Evolutionary conservation across 2,797 vertebrate species (phyloP), one percentile per base, ranked within the genome.

Genomic region (Enteromius trimaculatus): DNA sequence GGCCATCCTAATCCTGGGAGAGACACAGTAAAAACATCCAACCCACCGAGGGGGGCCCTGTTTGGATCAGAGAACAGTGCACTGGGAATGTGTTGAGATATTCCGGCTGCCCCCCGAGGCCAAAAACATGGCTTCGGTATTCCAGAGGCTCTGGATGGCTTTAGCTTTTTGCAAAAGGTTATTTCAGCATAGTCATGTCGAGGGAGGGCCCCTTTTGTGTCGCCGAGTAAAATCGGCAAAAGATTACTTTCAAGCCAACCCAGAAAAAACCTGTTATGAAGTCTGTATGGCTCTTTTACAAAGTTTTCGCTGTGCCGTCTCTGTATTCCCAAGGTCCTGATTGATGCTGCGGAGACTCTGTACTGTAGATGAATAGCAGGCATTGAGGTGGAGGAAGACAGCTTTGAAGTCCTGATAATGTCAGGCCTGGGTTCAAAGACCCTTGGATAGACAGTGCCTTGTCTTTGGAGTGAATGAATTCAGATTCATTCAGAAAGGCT

Each of bases 321-420:
- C 84, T 76, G 89, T 80, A 42, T 85, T 86, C 89, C 88, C 76
- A 78, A 86, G 88, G 78, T 60, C 85, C 89, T 84, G 88, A 91
- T 78, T 87, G 89, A 89, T 89, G 85, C 77, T 47, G 23, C 64
- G 26, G 60, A 39, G 90, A 91, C 89, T 86, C 89, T 85, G 87
- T 88, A 89, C 60, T 82, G 84, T 87, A 90, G 85, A 89, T 88
- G 91, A 92, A 92, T 91, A 89, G 88, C 83, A 70, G 87, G 89
- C 84, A 84, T 68, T 82, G 90, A 92, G 91, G 88, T 86, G 87
- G 86, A 88, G 89, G 90, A 87, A 82, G 62, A 75, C 71, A 6
- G 37, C 93, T 94, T 95, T 94, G 93, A 94, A 94, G 92, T 91
- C 80, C 80, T 90, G 85, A 90, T 93, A 91, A 91, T 87, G 91